Percentiles rank a stretch among this genome's conserved stretches.
These are phyloP conservation scores for Zophobas morio DNA, from an alignment of 1,140 invertebrate genomes.

Conservation along the genomic window DNA sequence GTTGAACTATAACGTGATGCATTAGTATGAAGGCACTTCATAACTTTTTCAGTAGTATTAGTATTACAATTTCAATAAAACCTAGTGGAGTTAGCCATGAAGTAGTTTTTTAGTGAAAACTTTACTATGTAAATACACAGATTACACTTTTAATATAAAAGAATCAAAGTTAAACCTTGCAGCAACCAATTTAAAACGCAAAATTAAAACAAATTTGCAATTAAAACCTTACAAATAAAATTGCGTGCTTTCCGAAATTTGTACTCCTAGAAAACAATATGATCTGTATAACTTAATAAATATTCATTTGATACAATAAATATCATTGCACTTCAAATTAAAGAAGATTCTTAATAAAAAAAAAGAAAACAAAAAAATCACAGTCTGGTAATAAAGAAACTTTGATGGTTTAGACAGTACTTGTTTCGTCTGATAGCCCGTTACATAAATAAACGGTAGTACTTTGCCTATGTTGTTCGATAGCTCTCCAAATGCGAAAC, in stretches of 20 bases:
- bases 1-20: slow-evolving; percentile 33
- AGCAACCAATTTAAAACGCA: slow-evolving; percentile 13
- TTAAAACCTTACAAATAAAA: slow-evolving; percentile 43
- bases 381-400: slow-evolving; percentile 40
- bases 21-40: slow-evolving; percentile 36
- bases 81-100: slow-evolving; percentile 7
- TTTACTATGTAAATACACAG: slow-evolving; percentile 37
- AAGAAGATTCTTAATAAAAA: slow-evolving; percentile 30
- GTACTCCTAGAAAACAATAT: slow-evolving; percentile 19
- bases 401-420: slow-evolving; percentile 18
- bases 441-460: slow-evolving; percentile 48
- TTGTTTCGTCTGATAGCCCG: slow-evolving; percentile 36
- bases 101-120: slow-evolving; percentile 14
- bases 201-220: slow-evolving; percentile 43
- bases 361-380: slow-evolving; percentile 50
- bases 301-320: slow-evolving; percentile 42
- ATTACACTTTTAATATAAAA: slow-evolving; percentile 44
- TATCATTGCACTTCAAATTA: slow-evolving; percentile 50
- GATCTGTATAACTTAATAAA: slow-evolving; percentile 21
- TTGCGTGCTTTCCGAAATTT: slow-evolving; percentile 18
- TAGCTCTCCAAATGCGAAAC: slow-evolving; percentile 71
- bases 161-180: slow-evolving; percentile 22
- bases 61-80: slow-evolving; percentile 1
- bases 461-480: slow-evolving; percentile 68
- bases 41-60: slow-evolving; percentile 11